phyloP scores from a whole-genome alignment of 2,888 invertebrate species.

The Lycophotia porphyrea region DNA sequence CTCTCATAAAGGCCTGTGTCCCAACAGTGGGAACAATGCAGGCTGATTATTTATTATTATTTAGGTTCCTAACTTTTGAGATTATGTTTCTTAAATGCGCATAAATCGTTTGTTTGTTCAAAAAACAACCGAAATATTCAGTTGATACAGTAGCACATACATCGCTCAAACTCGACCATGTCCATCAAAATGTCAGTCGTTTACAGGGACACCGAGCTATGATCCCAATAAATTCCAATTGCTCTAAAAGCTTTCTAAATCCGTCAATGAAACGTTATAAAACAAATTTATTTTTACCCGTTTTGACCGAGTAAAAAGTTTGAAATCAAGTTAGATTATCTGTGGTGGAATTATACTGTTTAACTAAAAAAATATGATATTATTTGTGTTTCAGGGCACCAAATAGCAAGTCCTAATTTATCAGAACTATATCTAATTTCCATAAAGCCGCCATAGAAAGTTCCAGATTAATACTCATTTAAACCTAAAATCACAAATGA shows the following conservation, averaged over 20 bases:
- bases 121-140: neutral
- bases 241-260: slow-evolving; percentile 29
- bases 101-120: neutral
- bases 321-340: slow-evolving; percentile 1
- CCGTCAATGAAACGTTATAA: slow-evolving; percentile 19
- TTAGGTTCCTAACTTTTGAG: neutral
- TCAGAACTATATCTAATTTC: neutral
- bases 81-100: neutral
- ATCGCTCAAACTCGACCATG: neutral
- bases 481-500: neutral
- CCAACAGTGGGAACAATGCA: no score
- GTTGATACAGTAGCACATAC: neutral
- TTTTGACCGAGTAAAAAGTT: neutral
- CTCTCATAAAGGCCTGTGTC: no score
- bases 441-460: neutral
- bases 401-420: neutral
- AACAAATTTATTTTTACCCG: slow-evolving; percentile 1
- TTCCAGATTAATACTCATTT: neutral
- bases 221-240: slow-evolving; percentile 36
- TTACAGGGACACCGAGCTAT: slow-evolving; percentile 15
- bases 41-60: no score
- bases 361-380: neutral
- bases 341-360: neutral
- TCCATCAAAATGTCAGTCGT: slow-evolving; percentile 5
- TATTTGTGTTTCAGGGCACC: neutral